phyloP scores from a whole-genome alignment of 2,113 vertebrate genomes.

The Channa maculata region DNA sequence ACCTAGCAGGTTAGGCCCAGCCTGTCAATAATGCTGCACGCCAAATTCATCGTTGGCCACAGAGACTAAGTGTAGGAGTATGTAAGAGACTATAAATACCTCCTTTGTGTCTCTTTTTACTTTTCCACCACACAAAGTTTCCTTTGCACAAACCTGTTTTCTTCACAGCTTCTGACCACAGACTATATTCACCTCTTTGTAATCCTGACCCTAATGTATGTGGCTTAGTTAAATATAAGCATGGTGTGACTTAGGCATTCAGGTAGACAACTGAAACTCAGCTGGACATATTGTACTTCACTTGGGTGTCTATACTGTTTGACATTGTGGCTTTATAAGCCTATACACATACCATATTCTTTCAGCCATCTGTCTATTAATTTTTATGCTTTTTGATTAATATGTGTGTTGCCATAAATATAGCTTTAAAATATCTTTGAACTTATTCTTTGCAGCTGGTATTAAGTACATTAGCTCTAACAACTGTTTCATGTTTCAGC shows the following conservation, averaged over 20 bases:
- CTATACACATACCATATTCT: no score
- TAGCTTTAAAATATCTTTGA: neutral
- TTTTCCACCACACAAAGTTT: neutral
- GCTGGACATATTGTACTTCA: neutral
- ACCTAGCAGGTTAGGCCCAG: no score
- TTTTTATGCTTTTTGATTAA: neutral
- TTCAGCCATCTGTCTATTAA: no score
- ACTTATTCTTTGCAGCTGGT: neutral
- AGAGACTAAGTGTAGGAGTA: no score
- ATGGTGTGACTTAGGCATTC: neutral
- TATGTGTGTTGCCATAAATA: neutral
- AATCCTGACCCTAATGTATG: neutral
- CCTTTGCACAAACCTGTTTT: neutral
- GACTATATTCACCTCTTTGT: neutral
- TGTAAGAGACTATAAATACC: no score
- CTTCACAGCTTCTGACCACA: neutral
- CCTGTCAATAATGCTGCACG: no score
- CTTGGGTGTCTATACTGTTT: neutral
- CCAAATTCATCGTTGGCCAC: no score
- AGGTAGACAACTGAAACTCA: neutral
- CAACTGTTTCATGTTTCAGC: slow-evolving; percentile 38
- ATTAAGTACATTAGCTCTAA: slow-evolving; percentile 2
- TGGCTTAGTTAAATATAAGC: neutral
- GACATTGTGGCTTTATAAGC: neutral
- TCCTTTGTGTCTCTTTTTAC: no score